A percentile compares a stretch with the other conserved stretches of the same genome.
These are phyloP conservation scores for Imbricaverruca yamaguchii DNA, from an alignment of 2,888 invertebrate species.

Conservation along the genomic window DNA sequence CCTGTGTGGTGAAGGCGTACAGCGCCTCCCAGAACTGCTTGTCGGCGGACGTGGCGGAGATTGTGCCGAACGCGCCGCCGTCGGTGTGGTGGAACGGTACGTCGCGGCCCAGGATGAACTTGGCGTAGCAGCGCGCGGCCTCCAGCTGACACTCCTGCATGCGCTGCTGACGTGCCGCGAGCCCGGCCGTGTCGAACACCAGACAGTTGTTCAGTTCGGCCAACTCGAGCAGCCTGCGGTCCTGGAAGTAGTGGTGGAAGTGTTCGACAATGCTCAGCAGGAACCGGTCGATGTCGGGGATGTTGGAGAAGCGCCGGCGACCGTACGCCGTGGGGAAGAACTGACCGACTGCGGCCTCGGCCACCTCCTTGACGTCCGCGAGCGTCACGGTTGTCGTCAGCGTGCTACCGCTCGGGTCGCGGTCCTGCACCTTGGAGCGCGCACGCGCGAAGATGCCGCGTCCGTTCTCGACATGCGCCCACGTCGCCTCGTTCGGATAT, in stretches of 20 bases:
- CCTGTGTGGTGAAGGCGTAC: not conserved
- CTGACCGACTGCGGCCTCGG: not conserved
- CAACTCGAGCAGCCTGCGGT: not conserved
- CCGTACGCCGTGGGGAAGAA: not conserved
- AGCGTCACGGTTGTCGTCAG: not conserved
- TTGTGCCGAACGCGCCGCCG: not conserved
- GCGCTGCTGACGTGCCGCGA: not conserved
- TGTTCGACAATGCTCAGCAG: not conserved
- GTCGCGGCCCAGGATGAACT: not conserved
- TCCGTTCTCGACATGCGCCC: not conserved
- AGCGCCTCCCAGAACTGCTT: conserved; percentile 1
- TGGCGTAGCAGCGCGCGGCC: not conserved
- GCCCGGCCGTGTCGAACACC: not conserved
- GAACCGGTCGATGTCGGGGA: not conserved
- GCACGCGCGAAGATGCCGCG: not conserved
- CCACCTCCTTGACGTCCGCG: not conserved
- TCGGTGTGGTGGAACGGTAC: not conserved
- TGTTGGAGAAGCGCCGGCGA: not conserved
- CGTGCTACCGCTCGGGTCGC: not conserved
- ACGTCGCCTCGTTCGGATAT: not conserved
- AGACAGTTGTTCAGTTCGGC: not conserved
- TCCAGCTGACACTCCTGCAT: not conserved
- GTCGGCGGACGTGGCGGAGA: not conserved
- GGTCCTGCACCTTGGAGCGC: not conserved
- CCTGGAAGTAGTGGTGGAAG: conserved; percentile 6